These are phyloP conservation scores for Stegostoma tigrinum DNA, from an alignment of 2,113 vertebrate genomes.

Conservation along the genomic window DNA sequence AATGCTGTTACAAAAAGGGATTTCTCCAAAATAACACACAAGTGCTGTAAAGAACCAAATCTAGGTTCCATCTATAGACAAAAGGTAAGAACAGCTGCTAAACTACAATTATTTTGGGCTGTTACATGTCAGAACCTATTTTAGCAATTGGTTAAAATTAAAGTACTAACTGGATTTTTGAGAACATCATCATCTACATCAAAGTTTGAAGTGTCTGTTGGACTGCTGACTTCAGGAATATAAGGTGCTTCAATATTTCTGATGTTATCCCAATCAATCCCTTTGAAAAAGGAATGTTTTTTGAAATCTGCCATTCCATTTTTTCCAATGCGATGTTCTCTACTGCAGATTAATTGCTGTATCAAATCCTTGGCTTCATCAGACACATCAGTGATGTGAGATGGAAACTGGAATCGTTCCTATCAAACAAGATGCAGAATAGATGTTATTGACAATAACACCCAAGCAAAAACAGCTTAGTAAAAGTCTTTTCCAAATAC, in stretches of 20 bases:
- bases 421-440: constrained; percentile 44
- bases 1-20: not conserved
- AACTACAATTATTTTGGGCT: not conserved
- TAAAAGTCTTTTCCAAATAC: not conserved
- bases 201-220: constrained; percentile 95
- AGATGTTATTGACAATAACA: not conserved
- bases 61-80: not conserved
- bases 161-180: constrained; percentile 75
- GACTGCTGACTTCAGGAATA: constrained; percentile 94
- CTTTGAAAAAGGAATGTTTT: constrained; percentile 79
- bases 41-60: not conserved
- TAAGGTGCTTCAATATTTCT: constrained; percentile 82
- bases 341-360: constrained; percentile 83
- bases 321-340: constrained; percentile 78
- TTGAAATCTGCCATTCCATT: constrained; percentile 90
- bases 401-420: constrained; percentile 95
- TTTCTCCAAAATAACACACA: not conserved
- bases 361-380: constrained; percentile 93
- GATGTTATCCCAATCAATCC: constrained; percentile 89
- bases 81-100: not conserved
- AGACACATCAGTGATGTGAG: constrained; percentile 80
- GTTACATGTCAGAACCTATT: not conserved
- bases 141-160: not conserved
- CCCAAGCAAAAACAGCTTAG: not conserved
- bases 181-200: constrained; percentile 92